Evolutionary conservation across 2,888 invertebrate species (phyloP).

Genomic region (Coelogynopora nodosa): DNA sequence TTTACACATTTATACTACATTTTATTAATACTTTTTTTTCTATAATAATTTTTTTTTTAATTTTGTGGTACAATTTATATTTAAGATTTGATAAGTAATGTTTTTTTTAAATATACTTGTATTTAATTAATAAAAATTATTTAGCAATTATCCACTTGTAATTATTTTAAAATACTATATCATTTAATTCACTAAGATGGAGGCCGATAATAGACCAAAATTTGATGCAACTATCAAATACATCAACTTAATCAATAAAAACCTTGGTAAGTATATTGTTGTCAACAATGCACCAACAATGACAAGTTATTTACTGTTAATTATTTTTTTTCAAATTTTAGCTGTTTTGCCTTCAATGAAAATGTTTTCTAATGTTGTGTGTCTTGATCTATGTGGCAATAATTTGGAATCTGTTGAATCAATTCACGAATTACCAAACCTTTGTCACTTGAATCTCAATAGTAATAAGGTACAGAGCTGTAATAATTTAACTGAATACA

Average conservation of each 20-base stretch:
- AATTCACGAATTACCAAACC: background rate
- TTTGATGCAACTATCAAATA: background rate
- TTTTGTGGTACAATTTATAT: too few relatives aligned
- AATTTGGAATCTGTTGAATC: background rate
- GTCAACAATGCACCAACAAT: background rate
- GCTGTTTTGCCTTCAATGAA: background rate
- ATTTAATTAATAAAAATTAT: background rate
- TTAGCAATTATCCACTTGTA: background rate
- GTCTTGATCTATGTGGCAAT: background rate
- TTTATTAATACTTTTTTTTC: too few relatives aligned
- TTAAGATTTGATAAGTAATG: too few relatives aligned
- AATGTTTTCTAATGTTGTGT: background rate
- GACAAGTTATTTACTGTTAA: background rate
- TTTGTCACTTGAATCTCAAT: background rate
- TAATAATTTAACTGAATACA: background rate
- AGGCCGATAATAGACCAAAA: background rate
- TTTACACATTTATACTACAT: too few relatives aligned
- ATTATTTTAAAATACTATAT: background rate
- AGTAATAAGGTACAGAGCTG: background rate
- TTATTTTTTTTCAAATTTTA: background rate
- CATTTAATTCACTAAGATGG: background rate
- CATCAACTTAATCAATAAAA: background rate
- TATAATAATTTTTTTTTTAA: too few relatives aligned
- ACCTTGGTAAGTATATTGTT: background rate
- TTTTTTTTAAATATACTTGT: background rate